These are phyloP conservation scores for Drosophila merina DNA, from an alignment of 2,888 invertebrate species.

Conservation along the genomic window DNA sequence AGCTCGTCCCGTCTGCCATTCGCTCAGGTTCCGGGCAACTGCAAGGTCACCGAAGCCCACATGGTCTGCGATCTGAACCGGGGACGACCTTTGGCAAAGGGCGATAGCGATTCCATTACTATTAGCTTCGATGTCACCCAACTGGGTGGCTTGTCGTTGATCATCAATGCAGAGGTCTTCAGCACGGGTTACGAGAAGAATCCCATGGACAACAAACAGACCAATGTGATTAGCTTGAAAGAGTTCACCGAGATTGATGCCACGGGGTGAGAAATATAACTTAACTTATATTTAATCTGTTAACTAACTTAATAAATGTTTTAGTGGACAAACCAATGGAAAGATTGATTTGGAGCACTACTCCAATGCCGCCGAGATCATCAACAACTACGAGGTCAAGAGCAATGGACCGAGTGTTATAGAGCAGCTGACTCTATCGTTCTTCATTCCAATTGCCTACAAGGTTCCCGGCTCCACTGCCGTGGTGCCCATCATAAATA, in stretches of 20 bases:
- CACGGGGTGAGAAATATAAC: constrained; percentile 74
- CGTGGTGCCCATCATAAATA: constrained; percentile 79
- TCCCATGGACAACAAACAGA: constrained; percentile 75
- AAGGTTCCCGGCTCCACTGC: constrained; percentile 72
- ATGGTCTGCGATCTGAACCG: constrained; percentile 81
- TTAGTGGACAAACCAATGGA: constrained; percentile 75
- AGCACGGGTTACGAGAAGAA: constrained; percentile 82
- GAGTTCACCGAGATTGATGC: constrained; percentile 83
- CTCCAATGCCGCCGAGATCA: constrained; percentile 73
- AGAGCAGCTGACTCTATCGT: constrained; percentile 78
- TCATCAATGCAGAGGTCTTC: constrained; percentile 81
- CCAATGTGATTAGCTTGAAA: constrained; percentile 72
- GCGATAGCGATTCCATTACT: constrained; percentile 71
- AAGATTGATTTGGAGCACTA: constrained; percentile 81
- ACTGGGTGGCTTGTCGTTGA: constrained; percentile 76
- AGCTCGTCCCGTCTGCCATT: constrained; percentile 83
- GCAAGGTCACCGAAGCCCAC: constrained; percentile 68
- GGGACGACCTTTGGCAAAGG: constrained; percentile 79
- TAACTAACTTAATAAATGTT: background rate
- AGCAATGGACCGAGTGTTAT: constrained; percentile 83
- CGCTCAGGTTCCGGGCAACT: constrained; percentile 81
- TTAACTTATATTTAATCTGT: fast-evolving
- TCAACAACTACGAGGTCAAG: constrained; percentile 82
- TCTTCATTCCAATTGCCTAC: constrained; percentile 82
- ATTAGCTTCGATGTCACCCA: constrained; percentile 81